Base-by-base conservation (phyloP, 1,140 invertebrate species). In the Pogonognathellus flavescens region DNA sequence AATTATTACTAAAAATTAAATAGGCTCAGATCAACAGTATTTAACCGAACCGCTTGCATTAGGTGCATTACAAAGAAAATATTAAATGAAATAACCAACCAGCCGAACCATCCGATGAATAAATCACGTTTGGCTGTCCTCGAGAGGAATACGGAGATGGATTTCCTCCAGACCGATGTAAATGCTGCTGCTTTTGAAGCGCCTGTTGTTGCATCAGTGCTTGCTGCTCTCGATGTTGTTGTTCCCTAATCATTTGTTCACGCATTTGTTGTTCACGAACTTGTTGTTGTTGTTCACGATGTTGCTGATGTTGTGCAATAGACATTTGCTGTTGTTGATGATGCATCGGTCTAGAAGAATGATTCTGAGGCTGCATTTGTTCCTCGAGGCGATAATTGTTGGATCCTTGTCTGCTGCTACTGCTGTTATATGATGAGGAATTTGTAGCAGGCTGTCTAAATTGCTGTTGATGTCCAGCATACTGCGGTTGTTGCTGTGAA, bases 121-220 rank as follows among this genome's bases (percentile, higher is more conserved):
- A 97, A 89, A 97, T 96, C 86, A 97, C 92, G 57, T 95, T 97
- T 31, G 83, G 88, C 94, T 66, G 83, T 22, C 55, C 83, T 13
- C 85, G 13, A 81, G 86, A 84, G 62, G 85, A 87, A 62, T 84
- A 84, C 50, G 88, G 86, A 18, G 88, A 86, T 11, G 84, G 83
- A 70, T 86, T 85, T 55, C 82, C 60, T 53, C 81, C 41, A 80
- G 31, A 57, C 0, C 80, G 85, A 76, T 85, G 52, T 25, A 86
- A 57, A 59, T 85, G 87, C 7, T 88, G 80, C 25, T 82, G 62
- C 80, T 88, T 81, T 7, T 87, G 80, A 22, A 66, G 62, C 9
- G 18, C 57, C 11, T 59, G 66, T 57, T 85, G 70, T 49, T 84
- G 80, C 18, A 22, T 49, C 41, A 59, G 31, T 14, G 50, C 18